These are phyloP conservation scores for Euwallacea similis DNA, from an alignment of 1,140 invertebrate species.

Conservation along the genomic window DNA sequence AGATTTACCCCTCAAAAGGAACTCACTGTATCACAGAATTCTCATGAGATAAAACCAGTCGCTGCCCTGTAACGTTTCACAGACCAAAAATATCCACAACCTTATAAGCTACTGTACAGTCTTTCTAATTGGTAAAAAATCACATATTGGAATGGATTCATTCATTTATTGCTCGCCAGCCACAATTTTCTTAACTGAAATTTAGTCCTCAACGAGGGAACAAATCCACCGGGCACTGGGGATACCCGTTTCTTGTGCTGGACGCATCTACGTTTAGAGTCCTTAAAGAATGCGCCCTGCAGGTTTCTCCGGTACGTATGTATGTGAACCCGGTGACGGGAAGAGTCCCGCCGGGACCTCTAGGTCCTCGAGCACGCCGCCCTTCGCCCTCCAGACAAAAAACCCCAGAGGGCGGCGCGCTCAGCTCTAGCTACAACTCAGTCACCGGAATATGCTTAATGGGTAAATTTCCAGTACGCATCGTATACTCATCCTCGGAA, in stretches of 20 bases:
- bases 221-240: conserved; percentile 45
- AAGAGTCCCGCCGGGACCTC: conserved; percentile 63
- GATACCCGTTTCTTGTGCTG: conserved; percentile 47
- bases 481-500: conserved; percentile 81
- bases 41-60: conserved; percentile 31
- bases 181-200: neutral
- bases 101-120: conserved; percentile 49
- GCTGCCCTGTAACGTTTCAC: neutral
- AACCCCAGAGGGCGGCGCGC: conserved; percentile 72
- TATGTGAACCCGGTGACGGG: conserved; percentile 75
- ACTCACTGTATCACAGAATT: conserved; percentile 34
- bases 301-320: conserved; percentile 65
- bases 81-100: conserved; percentile 28
- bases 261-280: conserved; percentile 38
- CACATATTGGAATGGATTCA: conserved; percentile 54
- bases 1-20: too few species aligned
- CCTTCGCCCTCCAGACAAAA: conserved; percentile 65
- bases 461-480: conserved; percentile 63
- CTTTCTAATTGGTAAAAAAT: conserved; percentile 49
- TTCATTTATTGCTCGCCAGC: conserved; percentile 46
- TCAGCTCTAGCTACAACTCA: conserved; percentile 91
- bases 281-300: conserved; percentile 52
- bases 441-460: conserved; percentile 81
- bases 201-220: conserved; percentile 45
- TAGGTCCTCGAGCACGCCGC: conserved; percentile 59